A percentile compares a stretch with the other conserved stretches of the same genome.
Evolutionary conservation across 2,797 vertebrate species (phyloP).

Genomic region (Buphagus erythrorhynchus): DNA sequence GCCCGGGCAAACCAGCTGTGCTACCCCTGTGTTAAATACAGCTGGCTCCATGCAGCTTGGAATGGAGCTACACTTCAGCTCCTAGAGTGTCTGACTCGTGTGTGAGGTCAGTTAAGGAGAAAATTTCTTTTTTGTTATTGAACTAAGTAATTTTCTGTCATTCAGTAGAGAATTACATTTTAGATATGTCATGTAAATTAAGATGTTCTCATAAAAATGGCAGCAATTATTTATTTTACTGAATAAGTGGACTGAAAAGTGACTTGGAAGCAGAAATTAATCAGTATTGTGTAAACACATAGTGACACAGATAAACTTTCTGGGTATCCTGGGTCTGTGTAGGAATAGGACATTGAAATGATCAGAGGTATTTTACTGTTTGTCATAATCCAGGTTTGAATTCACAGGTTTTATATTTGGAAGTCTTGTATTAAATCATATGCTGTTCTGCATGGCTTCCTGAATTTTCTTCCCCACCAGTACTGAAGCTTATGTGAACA

Average conservation of each 20-base stretch:
- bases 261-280: background rate
- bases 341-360: background rate
- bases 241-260: background rate
- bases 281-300: background rate
- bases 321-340: background rate
- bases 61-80: background rate
- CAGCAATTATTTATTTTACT: background rate
- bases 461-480: background rate
- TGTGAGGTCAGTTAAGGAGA: background rate
- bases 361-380: background rate
- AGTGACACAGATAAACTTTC: background rate
- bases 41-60: background rate
- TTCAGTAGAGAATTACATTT: background rate
- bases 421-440: background rate
- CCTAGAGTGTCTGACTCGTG: background rate
- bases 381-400: background rate
- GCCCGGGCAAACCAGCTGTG: accelerated
- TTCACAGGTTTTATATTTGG: background rate
- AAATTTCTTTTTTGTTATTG: background rate
- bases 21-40: background rate
- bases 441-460: background rate
- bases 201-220: background rate
- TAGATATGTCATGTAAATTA: background rate
- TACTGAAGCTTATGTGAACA: background rate
- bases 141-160: background rate